These are phyloP conservation scores for Trypoxylus dichotomus DNA, from an alignment of 1,140 invertebrate genomes.

Conservation along the genomic window DNA sequence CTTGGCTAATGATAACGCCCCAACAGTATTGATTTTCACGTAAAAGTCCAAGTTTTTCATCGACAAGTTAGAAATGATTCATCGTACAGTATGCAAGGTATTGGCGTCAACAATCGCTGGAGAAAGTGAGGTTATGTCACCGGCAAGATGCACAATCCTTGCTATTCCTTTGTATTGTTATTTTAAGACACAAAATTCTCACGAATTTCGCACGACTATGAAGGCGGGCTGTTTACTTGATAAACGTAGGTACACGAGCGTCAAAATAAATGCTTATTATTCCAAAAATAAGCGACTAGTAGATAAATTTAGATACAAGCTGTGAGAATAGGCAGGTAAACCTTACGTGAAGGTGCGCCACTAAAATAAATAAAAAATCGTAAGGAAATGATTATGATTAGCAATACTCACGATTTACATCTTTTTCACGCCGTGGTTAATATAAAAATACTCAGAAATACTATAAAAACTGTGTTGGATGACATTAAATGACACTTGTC, in stretches of 20 bases:
- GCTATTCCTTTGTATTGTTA: background rate
- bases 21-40: constrained; percentile 9
- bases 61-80: background rate
- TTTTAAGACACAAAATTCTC: background rate
- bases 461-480: background rate
- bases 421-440: background rate
- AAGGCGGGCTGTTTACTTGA: background rate
- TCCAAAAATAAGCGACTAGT: constrained; percentile 12
- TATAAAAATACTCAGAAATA: background rate
- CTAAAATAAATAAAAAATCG: background rate
- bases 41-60: background rate
- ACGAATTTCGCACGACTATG: background rate
- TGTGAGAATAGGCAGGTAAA: constrained; percentile 1
- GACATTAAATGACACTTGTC: background rate
- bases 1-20: constrained; percentile 21
- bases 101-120: background rate
- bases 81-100: background rate
- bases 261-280: constrained; percentile 8
- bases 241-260: constrained; percentile 5
- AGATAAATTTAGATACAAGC: constrained; percentile 12
- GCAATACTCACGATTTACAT: constrained; percentile 7
- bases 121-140: constrained; percentile 14
- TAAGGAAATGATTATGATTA: background rate
- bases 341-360: background rate
- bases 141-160: background rate